These are phyloP conservation scores for Zaprionus ghesquierei DNA, from an alignment of 1,140 invertebrate species.

Conservation along the genomic window DNA sequence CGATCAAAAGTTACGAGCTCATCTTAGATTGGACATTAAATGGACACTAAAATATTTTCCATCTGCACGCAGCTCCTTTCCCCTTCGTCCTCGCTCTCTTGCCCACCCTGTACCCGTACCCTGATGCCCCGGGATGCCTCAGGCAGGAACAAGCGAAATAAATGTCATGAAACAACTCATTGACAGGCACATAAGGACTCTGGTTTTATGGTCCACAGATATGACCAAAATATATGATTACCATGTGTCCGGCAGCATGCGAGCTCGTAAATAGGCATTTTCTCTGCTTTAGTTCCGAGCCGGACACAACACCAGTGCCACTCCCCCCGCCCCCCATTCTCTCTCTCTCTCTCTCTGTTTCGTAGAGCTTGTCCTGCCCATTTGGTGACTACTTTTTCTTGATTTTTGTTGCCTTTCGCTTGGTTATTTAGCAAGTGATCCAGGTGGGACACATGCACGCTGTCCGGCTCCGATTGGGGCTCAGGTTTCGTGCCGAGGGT, in stretches of 20 bases:
- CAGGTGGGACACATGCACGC: conserved; percentile 72
- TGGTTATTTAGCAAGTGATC: conserved; percentile 78
- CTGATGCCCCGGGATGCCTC: neutral
- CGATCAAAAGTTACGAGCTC: conserved; percentile 83
- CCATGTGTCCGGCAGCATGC: conserved; percentile 81
- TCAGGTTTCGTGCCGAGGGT: neutral
- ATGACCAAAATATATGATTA: conserved; percentile 83
- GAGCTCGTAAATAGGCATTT: conserved; percentile 83
- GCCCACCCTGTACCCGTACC: neutral
- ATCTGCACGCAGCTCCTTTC: conserved; percentile 72
- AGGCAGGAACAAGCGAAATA: conserved; percentile 69
- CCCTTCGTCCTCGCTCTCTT: neutral
- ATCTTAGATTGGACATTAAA: conserved; percentile 83
- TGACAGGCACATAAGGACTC: conserved; percentile 83
- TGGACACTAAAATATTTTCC: conserved; percentile 82
- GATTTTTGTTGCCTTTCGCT: conserved; percentile 54
- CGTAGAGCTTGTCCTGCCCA: conserved; percentile 10
- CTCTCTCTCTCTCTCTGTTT: neutral
- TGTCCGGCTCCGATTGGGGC: conserved; percentile 5
- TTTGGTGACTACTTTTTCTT: conserved; percentile 51
- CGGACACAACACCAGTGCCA: conserved; percentile 35
- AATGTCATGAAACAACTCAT: conserved; percentile 83
- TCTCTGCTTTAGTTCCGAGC: conserved; percentile 66
- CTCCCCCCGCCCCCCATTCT: neutral
- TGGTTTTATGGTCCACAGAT: conserved; percentile 82